Percentiles rank a stretch among this genome's conserved stretches.
These are phyloP conservation scores for Macrocentrus cingulum DNA, from an alignment of 1,140 invertebrate genomes.

Conservation along the genomic window DNA sequence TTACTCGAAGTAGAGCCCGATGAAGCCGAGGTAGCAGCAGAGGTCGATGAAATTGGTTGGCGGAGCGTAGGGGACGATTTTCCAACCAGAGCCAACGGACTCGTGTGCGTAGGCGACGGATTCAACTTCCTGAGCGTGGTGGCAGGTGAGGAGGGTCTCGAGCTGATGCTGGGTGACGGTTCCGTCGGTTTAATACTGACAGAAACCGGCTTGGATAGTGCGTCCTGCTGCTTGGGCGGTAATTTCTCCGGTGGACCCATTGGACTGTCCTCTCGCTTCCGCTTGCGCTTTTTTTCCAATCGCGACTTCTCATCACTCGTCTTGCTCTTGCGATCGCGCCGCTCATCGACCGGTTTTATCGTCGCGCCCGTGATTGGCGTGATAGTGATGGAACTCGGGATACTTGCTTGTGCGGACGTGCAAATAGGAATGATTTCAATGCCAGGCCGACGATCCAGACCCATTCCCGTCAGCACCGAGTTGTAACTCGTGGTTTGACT, in stretches of 20 bases:
- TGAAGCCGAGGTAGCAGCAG: slow-evolving; percentile 13
- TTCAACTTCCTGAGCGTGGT: slow-evolving; percentile 69
- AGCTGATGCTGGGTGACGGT: slow-evolving; percentile 61
- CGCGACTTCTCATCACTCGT: slow-evolving; percentile 63
- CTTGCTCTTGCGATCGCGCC: slow-evolving; percentile 66
- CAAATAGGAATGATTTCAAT: slow-evolving; percentile 81
- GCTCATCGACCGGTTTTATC: slow-evolving; percentile 64
- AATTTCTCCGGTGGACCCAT: slow-evolving; percentile 85
- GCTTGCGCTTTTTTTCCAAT: slow-evolving; percentile 76
- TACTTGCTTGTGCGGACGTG: slow-evolving; percentile 62
- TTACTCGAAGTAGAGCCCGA: slow-evolving; percentile 51
- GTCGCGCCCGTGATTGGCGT: slow-evolving; percentile 71
- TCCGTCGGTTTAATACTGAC: slow-evolving; percentile 75
- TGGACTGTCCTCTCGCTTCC: slow-evolving; percentile 74
- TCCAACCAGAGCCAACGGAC: slow-evolving; percentile 61
- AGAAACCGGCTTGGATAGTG: slow-evolving; percentile 72
- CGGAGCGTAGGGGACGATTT: slow-evolving; percentile 65
- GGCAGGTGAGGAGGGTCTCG: slow-evolving; percentile 66
- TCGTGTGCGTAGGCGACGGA: slow-evolving; percentile 69
- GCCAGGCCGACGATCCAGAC: slow-evolving; percentile 69
- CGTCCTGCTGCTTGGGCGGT: slow-evolving; percentile 68
- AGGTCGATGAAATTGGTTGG: slow-evolving; percentile 45
- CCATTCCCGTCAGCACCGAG: slow-evolving; percentile 65
- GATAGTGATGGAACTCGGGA: slow-evolving; percentile 81
- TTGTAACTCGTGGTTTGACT: slow-evolving; percentile 61